phyloP scores from a whole-genome alignment of 53 echinoderm and acorn worm species.

The Luidia sarsii region DNA sequence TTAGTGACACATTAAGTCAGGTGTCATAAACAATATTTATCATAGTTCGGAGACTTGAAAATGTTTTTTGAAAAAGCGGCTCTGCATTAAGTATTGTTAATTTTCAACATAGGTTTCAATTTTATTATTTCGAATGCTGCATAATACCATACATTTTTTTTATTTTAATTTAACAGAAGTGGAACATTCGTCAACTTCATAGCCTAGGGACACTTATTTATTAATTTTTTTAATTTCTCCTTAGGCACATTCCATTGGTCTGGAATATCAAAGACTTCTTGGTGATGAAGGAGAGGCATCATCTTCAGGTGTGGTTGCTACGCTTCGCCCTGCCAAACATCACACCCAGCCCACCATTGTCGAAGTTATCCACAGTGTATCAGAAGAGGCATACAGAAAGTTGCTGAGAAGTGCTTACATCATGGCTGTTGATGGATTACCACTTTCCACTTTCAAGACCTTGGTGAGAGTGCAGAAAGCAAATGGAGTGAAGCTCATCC shows the following conservation, averaged over 20 bases:
- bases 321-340: constrained; percentile 9
- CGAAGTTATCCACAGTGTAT: constrained; percentile 9
- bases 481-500: constrained; percentile 45
- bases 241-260: constrained; percentile 44
- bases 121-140: too few species aligned
- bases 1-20: too few species aligned
- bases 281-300: constrained; percentile 12
- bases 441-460: constrained; percentile 37
- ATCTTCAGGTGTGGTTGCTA: background rate
- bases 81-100: too few species aligned
- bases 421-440: constrained; percentile 53
- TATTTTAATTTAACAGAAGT: too few species aligned
- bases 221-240: constrained; percentile 9
- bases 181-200: too few species aligned
- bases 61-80: too few species aligned
- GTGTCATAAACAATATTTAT: too few species aligned
- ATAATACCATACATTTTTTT: too few species aligned
- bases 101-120: too few species aligned
- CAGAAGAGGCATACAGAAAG: constrained; percentile 41
- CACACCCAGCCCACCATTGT: constrained; percentile 46
- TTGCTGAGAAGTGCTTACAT: constrained; percentile 47
- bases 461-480: constrained; percentile 58
- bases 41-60: too few species aligned
- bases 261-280: constrained; percentile 43
- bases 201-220: too few species aligned